These are phyloP conservation scores for Cladorhizidae sp. DNA, from an alignment of 37 sponge, comb jelly and placozoan species.

Conservation along the genomic window DNA sequence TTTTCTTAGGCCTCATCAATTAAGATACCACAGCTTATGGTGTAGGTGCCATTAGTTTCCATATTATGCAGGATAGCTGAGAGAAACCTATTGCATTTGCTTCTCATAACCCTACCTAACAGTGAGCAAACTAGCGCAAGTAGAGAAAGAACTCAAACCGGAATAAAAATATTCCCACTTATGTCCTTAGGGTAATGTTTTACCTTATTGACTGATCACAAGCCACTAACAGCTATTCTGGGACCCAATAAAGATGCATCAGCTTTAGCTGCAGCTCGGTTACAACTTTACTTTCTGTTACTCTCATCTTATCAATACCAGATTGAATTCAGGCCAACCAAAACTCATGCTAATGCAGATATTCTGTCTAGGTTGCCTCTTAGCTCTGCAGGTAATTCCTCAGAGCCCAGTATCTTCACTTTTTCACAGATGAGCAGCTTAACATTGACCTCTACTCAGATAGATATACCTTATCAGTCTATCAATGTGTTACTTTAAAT, in stretches of 20 bases:
- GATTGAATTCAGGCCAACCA: slow-evolving; percentile 1
- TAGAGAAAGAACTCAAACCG: not conserved
- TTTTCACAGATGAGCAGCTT: too few species aligned
- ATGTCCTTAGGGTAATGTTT: not conserved
- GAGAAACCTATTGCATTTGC: not conserved
- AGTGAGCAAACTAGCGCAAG: not conserved
- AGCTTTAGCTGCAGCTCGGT: not conserved
- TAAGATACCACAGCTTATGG: too few species aligned
- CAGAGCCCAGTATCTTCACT: too few species aligned
- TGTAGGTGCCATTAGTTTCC: too few species aligned
- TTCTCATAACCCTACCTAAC: not conserved
- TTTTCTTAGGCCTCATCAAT: too few species aligned
- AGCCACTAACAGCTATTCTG: not conserved
- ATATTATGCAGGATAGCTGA: not conserved
- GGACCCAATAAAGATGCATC: not conserved
- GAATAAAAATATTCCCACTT: not conserved
- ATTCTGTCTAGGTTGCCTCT: not conserved
- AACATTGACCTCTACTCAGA: too few species aligned
- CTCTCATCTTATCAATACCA: not conserved
- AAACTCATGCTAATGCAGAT: not conserved
- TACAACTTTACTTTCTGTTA: not conserved
- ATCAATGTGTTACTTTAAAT: too few species aligned
- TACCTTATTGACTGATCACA: slow-evolving; percentile 1
- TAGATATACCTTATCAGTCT: too few species aligned
- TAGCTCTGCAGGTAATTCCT: too few species aligned